These are phyloP conservation scores for Lypha dubia DNA, from an alignment of 2,888 invertebrate genomes.

Conservation along the genomic window DNA sequence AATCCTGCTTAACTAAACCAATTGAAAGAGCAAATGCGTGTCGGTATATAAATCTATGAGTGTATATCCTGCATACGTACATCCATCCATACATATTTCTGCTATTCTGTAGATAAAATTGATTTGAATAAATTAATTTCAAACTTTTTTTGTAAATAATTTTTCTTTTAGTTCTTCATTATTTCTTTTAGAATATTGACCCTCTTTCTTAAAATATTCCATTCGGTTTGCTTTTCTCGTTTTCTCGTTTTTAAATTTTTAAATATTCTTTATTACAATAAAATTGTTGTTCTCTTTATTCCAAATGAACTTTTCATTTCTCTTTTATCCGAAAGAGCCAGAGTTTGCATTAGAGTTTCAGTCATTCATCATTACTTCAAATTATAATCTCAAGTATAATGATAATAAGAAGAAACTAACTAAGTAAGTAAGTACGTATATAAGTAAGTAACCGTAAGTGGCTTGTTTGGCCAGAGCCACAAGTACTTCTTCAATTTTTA, in stretches of 20 bases:
- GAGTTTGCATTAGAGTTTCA: conserved; percentile 40
- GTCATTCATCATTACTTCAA: conserved; percentile 63
- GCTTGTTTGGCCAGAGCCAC: conserved; percentile 31
- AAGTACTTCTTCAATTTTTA: conserved; percentile 8
- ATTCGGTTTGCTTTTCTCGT: conserved; percentile 18
- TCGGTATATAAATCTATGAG: conserved; percentile 33
- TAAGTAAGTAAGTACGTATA: conserved; percentile 19
- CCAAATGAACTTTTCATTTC: conserved; percentile 38
- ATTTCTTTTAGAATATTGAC: conserved; percentile 52
- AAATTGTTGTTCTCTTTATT: conserved; percentile 38
- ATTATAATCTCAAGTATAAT: conserved; percentile 66
- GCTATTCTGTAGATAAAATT: conserved; percentile 14
- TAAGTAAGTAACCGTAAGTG: conserved; percentile 36
- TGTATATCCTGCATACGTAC: conserved; percentile 2
- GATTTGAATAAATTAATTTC: conserved; percentile 32
- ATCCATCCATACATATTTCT: not conserved
- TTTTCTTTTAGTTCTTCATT: conserved; percentile 12
- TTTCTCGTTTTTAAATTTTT: conserved; percentile 29
- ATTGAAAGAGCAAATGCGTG: conserved; percentile 65
- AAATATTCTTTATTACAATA: conserved; percentile 48
- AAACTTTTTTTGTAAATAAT: not conserved
- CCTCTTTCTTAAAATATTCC: conserved; percentile 42
- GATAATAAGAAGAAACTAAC: conserved; percentile 51
- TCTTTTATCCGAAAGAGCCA: conserved; percentile 17
- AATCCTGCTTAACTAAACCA: conserved; percentile 68